Base-by-base conservation (phyloP, 2,888 invertebrate genomes). In the Tenthredo mesomela region DNA sequence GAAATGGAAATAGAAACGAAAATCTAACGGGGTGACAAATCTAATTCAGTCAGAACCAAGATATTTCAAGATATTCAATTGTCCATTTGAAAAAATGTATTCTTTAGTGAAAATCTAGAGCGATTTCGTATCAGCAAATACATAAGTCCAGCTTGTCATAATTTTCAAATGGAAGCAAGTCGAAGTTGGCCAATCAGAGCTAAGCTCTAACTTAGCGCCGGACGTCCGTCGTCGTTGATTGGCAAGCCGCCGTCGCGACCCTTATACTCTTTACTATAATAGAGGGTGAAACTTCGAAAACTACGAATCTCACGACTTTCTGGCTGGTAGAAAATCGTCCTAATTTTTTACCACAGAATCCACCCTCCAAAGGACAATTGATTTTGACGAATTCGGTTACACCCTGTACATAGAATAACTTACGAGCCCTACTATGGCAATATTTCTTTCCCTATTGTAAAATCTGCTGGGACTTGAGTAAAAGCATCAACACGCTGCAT, bases 401-500 rank as follows among this genome's bases (percentile, higher is more conserved):
- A 33, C 70, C 70, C 33, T 7, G 37, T 70, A 70, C n/a, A 12
- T 15, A 25, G 40, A 73, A 21, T 12, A 21, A 29, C 43, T 43
- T 15, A n/a, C 40, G 33, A 67, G 18, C 18, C 67, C 29, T 18
- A 67, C 29, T 15, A 67, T 18, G 33, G 10, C 7, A 18, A 18
- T 15, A 67, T 33, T 67, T 67, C 43, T 43, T 43, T 73, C 40
- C 43, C 43, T 37, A 43, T 43, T 73, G 43, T 43, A 43, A 73
- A 73, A 43, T 73, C 43, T 15, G 43, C 40, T 73, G 71, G 71
- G 71, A 73, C 25, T 73, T 73, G 71, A 73, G 71, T 73, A 43
- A 70, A 70, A 70, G 70, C 70, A 70, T 70, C 33, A 70, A 70
- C 70, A 54, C 54, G n/a, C 54, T n/a, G n/a, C 54, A 54, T 67